These are phyloP conservation scores for Zoanthus solanderi DNA, from an alignment of 92 coral and sea anemone species.

Conservation along the genomic window DNA sequence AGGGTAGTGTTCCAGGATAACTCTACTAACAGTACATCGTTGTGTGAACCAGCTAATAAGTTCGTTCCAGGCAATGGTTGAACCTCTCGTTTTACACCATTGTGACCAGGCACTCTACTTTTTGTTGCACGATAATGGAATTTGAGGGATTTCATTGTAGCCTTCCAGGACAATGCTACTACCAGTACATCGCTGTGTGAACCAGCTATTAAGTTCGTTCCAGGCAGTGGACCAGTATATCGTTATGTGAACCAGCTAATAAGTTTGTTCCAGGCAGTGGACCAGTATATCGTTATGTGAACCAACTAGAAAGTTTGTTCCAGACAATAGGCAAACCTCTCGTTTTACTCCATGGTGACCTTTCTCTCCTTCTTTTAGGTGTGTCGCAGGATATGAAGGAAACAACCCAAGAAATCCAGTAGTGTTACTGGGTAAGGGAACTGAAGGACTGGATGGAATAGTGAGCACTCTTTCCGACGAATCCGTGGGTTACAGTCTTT, in stretches of 20 bases:
- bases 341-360: neutral
- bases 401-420: conserved; percentile 90
- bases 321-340: neutral
- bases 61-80: too few species aligned
- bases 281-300: too few species aligned
- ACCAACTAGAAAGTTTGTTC: too few species aligned
- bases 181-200: too few species aligned
- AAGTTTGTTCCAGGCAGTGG: neutral
- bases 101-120: neutral
- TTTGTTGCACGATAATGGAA: neutral
- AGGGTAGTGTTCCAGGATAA: too few species aligned
- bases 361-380: conserved; percentile 56
- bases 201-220: too few species aligned
- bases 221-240: neutral
- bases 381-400: conserved; percentile 85
- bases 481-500: conserved; percentile 76
- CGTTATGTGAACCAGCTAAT: too few species aligned
- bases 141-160: too few species aligned
- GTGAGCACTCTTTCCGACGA: conserved; percentile 59
- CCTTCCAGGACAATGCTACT: too few species aligned
- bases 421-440: conserved; percentile 77
- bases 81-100: neutral
- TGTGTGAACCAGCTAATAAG: too few species aligned
- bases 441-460: conserved; percentile 76
- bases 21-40: too few species aligned